Base-by-base conservation (phyloP, 1,140 invertebrate genomes). In the Cydia splendana region DNA sequence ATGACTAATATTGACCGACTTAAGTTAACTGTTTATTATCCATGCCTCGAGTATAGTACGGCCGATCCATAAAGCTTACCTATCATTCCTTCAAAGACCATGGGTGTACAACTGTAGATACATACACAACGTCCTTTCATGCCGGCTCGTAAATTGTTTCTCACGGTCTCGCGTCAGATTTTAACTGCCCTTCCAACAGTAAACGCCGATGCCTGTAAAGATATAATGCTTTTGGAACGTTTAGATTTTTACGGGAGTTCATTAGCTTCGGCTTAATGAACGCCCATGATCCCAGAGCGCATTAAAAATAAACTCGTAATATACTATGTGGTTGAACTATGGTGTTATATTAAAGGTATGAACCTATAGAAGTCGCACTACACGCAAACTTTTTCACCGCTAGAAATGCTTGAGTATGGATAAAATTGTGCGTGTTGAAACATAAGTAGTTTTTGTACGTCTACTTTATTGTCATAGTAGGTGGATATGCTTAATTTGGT, bases 81-180 rank as follows among this genome's bases (percentile, higher is more conserved):
- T 65, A 80, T 79, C 73, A 65, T 57, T 75, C 71, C 77, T 80
- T 82, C 80, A 83, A 83, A 84, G 80, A 78, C 79, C 77, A 76
- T 20, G 79, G 77, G 82, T 83, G 83, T 84, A 83, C 24, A 24
- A 24, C 24, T 24, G 24, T 24, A n/a, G n/a, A n/a, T n/a, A 24
- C 86, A 83, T 85, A 24, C 3, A 62, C 57, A 62, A 80, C 80
- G 82, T 88, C 87, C 77, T 84, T 83, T 82, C 80, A 83, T 80
- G 79, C 78, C 78, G 75, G 80, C 74, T 84, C 77, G 80, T 87
- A 87, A 88, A 85, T 87, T 82, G 81, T 75, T 85, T 85, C 85
- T 86, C 84, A 85, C 83, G 81, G 79, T 76, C 76, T 82, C 80
- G 53, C 65, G 80, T 81, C 84, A 62, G 81, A 84, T 90, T 88